These are phyloP conservation scores for Anolis carolinensis DNA, from an alignment of 2,113 vertebrate species.

Conservation along the genomic window DNA sequence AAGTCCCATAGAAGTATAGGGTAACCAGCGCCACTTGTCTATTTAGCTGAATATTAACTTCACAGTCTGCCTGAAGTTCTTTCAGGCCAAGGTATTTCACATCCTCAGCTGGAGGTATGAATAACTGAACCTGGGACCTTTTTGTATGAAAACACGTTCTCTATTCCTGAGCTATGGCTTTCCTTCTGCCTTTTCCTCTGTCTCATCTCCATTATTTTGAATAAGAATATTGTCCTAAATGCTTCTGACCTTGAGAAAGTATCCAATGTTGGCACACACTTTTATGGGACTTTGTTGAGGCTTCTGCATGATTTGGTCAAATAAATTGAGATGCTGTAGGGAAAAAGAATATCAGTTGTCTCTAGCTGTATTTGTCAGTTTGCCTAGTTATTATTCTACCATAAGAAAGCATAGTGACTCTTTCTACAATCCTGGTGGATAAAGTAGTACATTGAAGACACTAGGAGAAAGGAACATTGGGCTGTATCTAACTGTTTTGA, in stretches of 20 bases:
- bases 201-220: not conserved
- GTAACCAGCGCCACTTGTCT: no score
- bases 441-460: no score
- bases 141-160: accelerated
- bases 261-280: not conserved
- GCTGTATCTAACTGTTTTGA: no score
- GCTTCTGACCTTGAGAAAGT: not conserved
- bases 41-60: not conserved
- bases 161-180: not conserved
- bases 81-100: accelerated
- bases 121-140: no score
- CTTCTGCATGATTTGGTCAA: not conserved
- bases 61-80: accelerated
- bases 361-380: not conserved
- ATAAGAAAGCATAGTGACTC: no score
- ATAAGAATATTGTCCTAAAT: not conserved
- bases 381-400: no score
- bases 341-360: not conserved
- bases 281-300: accelerated
- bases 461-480: no score
- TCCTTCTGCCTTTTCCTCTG: not conserved
- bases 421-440: no score
- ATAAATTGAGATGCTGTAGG: not conserved
- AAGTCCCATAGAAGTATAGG: no score
- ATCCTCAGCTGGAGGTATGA: not conserved